A percentile compares a stretch with the other conserved stretches of the same genome.
Conservation (phyloP, 2,888 invertebrate species). For the Metallyticus violacea region DNA sequence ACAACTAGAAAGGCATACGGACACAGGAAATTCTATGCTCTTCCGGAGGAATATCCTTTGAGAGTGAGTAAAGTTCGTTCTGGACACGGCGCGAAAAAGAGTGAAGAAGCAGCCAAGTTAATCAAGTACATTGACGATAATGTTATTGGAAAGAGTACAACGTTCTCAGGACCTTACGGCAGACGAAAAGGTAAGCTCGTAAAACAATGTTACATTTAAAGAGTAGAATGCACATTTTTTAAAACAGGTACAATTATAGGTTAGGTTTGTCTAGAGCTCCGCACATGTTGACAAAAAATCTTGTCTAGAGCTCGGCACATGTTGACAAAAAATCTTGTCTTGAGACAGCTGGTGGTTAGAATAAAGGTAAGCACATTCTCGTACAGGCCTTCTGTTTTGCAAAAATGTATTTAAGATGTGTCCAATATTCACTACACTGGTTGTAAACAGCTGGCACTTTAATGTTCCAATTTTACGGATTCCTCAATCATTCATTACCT, state of each 20-base stretch:
- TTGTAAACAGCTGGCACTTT: too few relatives aligned
- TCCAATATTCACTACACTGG: too few relatives aligned
- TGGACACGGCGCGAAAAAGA: slow-evolving; percentile 49
- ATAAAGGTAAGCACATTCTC: background rate
- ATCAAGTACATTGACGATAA: slow-evolving; percentile 78
- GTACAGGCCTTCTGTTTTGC: background rate
- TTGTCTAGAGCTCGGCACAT: background rate
- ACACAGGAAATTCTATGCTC: slow-evolving; percentile 39
- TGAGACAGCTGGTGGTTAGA: too few relatives aligned
- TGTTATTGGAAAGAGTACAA: slow-evolving; percentile 75
- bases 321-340: background rate
- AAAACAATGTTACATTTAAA: background rate
- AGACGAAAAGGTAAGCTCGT: slow-evolving; percentile 69
- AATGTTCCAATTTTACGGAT: too few relatives aligned
- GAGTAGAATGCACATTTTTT: too few relatives aligned
- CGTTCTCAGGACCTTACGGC: slow-evolving; percentile 80
- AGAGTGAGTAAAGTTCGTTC: slow-evolving; percentile 35
- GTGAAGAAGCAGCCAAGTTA: slow-evolving; percentile 66
- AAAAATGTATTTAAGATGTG: too few relatives aligned
- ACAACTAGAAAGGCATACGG: slow-evolving; percentile 34
- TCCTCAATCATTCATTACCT: too few relatives aligned
- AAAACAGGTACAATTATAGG: background rate
- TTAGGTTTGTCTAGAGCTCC: background rate
- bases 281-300: background rate
- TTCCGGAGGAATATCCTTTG: slow-evolving; percentile 40